Conservation (phyloP, 2,113 vertebrate species). For the Microcebus murinus region DNA sequence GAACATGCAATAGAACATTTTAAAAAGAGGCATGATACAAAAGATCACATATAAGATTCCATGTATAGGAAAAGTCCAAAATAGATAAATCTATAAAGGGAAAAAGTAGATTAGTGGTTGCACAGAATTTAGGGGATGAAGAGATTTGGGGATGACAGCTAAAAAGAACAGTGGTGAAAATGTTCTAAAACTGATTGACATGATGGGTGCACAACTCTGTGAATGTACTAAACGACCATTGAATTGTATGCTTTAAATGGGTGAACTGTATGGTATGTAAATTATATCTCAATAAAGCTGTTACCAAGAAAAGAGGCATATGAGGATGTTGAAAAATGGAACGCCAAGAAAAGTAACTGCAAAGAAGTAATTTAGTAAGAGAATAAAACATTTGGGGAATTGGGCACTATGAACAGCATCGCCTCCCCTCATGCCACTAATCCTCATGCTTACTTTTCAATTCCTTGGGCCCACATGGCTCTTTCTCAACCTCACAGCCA, state of each 20-base stretch:
- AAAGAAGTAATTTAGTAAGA: background rate
- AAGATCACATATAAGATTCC: background rate
- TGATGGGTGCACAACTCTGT: background rate
- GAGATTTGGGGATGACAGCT: background rate
- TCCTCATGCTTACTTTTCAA: background rate
- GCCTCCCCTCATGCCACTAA: rapidly evolving
- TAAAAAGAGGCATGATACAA: background rate
- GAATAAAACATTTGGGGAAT: background rate
- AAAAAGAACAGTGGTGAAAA: background rate
- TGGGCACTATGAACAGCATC: background rate
- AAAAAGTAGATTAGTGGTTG: background rate
- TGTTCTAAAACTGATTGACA: background rate
- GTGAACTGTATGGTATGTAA: background rate
- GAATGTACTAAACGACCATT: background rate
- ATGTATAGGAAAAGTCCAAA: background rate
- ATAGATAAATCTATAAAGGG: background rate
- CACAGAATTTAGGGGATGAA: background rate
- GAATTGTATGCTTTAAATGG: background rate
- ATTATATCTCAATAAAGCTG: constrained; percentile 29
- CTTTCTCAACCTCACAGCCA: background rate
- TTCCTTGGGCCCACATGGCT: background rate
- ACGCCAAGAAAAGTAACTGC: background rate
- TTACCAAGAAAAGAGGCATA: background rate
- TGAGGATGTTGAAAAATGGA: background rate
- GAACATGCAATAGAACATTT: background rate